Evolutionary conservation across 35 echinoderm and acorn worm genomes (phyloP).

Genomic region (Patiria miniata): DNA sequence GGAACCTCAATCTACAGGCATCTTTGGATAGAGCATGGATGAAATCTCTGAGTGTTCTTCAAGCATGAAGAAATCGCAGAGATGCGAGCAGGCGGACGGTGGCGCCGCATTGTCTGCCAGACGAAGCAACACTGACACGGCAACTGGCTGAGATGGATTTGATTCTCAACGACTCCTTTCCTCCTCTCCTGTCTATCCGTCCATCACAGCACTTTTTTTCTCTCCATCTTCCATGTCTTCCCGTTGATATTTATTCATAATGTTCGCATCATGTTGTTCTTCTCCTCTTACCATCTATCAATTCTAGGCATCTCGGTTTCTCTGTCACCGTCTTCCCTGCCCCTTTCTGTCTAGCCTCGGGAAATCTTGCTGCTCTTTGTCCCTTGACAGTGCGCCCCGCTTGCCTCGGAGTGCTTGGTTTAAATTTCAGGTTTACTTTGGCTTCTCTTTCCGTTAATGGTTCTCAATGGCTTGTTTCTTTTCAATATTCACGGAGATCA

Average conservation of each 20-base stretch:
- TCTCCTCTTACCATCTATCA: background rate
- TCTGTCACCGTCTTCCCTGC: background rate
- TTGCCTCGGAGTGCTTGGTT: background rate
- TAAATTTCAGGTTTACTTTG: background rate
- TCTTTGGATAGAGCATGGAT: background rate
- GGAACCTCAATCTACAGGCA: background rate
- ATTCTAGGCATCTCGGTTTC: background rate
- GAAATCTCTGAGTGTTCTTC: background rate
- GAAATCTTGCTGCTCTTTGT: background rate
- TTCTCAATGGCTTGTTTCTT: background rate
- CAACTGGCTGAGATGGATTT: conserved; percentile 18
- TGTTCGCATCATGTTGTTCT: background rate
- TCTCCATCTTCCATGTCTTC: background rate
- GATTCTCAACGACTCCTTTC: conserved; percentile 30
- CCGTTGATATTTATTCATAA: conserved; percentile 28
- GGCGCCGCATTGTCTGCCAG: conserved; percentile 9
- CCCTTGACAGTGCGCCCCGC: background rate
- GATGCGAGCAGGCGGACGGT: background rate
- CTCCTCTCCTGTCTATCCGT: conserved; percentile 12
- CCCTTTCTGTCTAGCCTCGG: background rate
- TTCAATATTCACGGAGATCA: conserved; percentile 1
- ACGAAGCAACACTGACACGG: conserved; percentile 15
- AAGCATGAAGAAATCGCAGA: conserved; percentile 6
- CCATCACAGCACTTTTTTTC: conserved; percentile 5
- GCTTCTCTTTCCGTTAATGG: conserved; percentile 2